Evolutionary conservation across 1,140 invertebrate genomes (phyloP).

Genomic region (Wasmannia auropunctata): DNA sequence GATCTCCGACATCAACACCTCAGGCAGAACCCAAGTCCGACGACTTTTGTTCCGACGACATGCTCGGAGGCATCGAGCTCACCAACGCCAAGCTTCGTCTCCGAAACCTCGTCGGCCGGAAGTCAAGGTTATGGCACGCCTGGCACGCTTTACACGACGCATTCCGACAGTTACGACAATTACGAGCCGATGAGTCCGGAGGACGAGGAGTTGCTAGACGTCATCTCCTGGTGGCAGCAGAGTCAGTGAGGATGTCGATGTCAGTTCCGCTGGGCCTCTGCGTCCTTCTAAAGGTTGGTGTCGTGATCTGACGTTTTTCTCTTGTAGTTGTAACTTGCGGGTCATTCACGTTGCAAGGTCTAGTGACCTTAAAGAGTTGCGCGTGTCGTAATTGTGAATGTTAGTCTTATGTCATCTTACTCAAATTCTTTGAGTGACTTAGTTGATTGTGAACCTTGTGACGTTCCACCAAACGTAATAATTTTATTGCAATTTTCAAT

Average conservation of each 20-base stretch:
- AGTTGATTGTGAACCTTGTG: not conserved
- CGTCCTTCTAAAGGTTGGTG: conserved; percentile 70
- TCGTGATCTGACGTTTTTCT: conserved; percentile 33
- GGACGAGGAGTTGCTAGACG: conserved; percentile 96
- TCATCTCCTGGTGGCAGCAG: conserved; percentile 94
- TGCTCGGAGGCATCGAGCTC: conserved; percentile 91
- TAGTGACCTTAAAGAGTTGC: not conserved
- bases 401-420: not conserved
- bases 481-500: not conserved
- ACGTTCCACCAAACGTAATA: not conserved
- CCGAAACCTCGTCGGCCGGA: conserved; percentile 89
- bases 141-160: conserved; percentile 84
- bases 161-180: conserved; percentile 90
- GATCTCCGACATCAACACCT: conserved; percentile 65
- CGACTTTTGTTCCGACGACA: conserved; percentile 85
- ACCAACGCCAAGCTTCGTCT: conserved; percentile 92
- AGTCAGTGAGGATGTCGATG: conserved; percentile 78
- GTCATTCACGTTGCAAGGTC: conserved; percentile 14
- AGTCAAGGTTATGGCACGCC: conserved; percentile 84
- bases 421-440: not conserved
- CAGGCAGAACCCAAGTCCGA: conserved; percentile 77
- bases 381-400: not conserved
- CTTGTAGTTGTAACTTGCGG: conserved; percentile 6
- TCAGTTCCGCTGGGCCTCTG: not conserved
- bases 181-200: conserved; percentile 94